Evolutionary conservation across 2,888 invertebrate genomes (phyloP).

Genomic region (Melanargia galathea): DNA sequence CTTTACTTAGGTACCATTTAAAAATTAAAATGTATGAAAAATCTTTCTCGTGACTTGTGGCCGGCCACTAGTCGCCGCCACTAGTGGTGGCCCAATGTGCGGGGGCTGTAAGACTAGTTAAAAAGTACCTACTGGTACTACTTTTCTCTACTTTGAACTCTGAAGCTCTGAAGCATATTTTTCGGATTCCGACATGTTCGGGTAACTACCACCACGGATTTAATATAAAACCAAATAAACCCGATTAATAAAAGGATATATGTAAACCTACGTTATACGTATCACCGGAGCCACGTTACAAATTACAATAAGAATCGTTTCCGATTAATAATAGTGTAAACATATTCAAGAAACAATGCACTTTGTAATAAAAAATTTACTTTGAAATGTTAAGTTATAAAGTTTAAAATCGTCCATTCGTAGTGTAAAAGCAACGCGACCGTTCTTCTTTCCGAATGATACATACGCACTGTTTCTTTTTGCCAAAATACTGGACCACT

Average conservation of each 20-base stretch:
- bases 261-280: too few species aligned
- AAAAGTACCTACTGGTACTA: too few species aligned
- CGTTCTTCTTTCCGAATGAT: neutral
- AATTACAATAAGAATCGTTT: constrained; percentile 55
- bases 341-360: constrained; percentile 40
- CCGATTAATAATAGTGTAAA: constrained; percentile 58
- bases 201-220: too few species aligned
- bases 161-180: too few species aligned
- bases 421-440: neutral
- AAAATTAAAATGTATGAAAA: too few species aligned
- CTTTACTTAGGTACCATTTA: too few species aligned
- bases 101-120: too few species aligned
- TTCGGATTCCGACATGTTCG: too few species aligned
- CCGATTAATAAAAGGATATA: constrained; percentile 42
- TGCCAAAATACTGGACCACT: neutral
- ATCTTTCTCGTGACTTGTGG: too few species aligned
- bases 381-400: constrained; percentile 39
- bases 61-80: too few species aligned
- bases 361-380: constrained; percentile 35
- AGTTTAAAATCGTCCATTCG: constrained; percentile 35
- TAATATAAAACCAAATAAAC: constrained; percentile 15
- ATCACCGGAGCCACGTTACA: constrained; percentile 41
- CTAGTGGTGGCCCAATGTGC: too few species aligned
- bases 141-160: too few species aligned
- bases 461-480: neutral